Base-by-base conservation (phyloP, 2,888 invertebrate species). In the Cybosia mesomella region DNA sequence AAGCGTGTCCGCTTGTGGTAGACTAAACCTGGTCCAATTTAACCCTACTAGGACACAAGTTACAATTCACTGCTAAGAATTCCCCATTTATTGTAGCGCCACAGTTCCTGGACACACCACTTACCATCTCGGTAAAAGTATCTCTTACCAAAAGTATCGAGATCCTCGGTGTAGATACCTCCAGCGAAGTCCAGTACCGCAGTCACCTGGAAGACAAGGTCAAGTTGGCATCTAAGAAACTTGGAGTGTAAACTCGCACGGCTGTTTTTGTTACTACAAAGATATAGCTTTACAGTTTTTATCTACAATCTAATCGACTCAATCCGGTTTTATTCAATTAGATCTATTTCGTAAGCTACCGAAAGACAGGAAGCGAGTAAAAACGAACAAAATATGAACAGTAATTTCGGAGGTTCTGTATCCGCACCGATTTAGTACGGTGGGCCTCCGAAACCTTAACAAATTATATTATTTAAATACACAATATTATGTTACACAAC, bases 261-360 rank as follows among this genome's bases (percentile, higher is more conserved):
- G 1, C 58, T 28, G 32, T 58, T n/a, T 43, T 62, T 64, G 28
- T 64, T 28, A 63, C 34, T 22, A 34, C 11, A 53, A 55, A 18
- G 18, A 24, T 39, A n/a, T n/a, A n/a, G 36, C 22, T 55, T 54
- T 22, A 36, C 2, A 24, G 22, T 49, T 54, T 66, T 61, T 61
- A 57, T 66, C 55, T 18, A 5, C 18, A 24, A 43, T 49, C 43
- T 22, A 28, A 61, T 57, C 43, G n/a, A 66, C 24, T 13, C 54
- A 57, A 66, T 39, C 66, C 66, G 66, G 66, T 66, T 60, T 54
- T 61, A 18, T 61, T 66, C 55, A 61, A 66, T 66, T 66, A 55
- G 57, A 53, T 53, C 39, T 57, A 28, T 61, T 66, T 55, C 61
- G 60, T 66, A 55, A 66, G 66, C 61, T 32, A 60, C 39, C 21